Evolutionary conservation across 2,113 vertebrate species (phyloP).

Genomic region (Ochotona princeps): DNA sequence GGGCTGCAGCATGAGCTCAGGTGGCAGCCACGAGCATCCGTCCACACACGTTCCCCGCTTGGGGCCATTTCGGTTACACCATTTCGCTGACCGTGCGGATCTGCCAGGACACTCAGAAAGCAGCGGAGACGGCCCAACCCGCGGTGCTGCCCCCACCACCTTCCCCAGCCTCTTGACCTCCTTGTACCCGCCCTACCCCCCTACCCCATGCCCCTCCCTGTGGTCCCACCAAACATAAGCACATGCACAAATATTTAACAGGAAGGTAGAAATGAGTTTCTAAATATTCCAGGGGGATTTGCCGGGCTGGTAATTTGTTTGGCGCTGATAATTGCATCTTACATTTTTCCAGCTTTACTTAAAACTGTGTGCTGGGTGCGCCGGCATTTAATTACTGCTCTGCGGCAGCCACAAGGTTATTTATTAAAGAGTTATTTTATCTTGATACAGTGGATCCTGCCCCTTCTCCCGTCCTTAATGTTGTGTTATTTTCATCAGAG

Average conservation of each 20-base stretch:
- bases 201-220: background rate
- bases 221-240: slow-evolving; percentile 83
- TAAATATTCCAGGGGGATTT: slow-evolving; percentile 88
- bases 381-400: slow-evolving; percentile 90
- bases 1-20: slow-evolving; percentile 51
- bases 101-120: slow-evolving; percentile 36
- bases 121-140: slow-evolving; percentile 55
- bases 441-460: slow-evolving; percentile 87
- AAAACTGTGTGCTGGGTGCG: slow-evolving; percentile 86
- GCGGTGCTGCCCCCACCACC: background rate
- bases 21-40: slow-evolving; percentile 53
- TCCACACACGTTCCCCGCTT: slow-evolving; percentile 48
- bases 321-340: slow-evolving; percentile 88
- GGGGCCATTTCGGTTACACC: slow-evolving; percentile 61
- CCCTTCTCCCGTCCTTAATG: slow-evolving; percentile 86
- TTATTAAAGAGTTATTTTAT: slow-evolving; percentile 91
- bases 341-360: slow-evolving; percentile 87
- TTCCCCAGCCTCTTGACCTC: background rate
- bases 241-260: slow-evolving; percentile 84
- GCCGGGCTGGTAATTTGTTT: slow-evolving; percentile 88
- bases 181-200: background rate
- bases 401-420: slow-evolving; percentile 88
- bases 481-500: slow-evolving; percentile 91
- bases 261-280: slow-evolving; percentile 85
- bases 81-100: slow-evolving; percentile 75